A percentile compares a stretch with the other conserved stretches of the same genome.
These are phyloP conservation scores for Thalassoma bifasciatum DNA, from an alignment of 2,113 vertebrate genomes.

Conservation along the genomic window DNA sequence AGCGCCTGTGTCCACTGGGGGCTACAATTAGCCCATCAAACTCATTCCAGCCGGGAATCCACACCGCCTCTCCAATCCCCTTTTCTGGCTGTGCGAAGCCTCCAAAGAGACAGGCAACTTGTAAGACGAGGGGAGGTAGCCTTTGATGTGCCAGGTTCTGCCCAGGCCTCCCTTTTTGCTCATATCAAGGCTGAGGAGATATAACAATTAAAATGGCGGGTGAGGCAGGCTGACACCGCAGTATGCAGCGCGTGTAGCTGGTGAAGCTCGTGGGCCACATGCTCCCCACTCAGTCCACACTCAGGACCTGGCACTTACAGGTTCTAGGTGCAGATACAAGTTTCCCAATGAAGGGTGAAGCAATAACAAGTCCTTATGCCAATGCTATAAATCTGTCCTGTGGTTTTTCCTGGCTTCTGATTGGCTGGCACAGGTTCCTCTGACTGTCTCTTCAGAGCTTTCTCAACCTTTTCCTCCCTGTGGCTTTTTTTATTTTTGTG, in stretches of 20 bases:
- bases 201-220: slow-evolving; percentile 81
- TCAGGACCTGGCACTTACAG: slow-evolving; percentile 24
- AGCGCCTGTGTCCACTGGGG: slow-evolving; percentile 83
- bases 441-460: slow-evolving; percentile 49
- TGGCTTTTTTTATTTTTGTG: slow-evolving; percentile 6
- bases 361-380: slow-evolving; percentile 37
- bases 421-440: slow-evolving; percentile 41
- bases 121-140: slow-evolving; percentile 80
- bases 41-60: slow-evolving; percentile 79
- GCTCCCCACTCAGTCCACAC: not conserved
- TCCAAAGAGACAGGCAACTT: slow-evolving; percentile 83
- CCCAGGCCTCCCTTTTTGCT: slow-evolving; percentile 78
- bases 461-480: slow-evolving; percentile 45
- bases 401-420: slow-evolving; percentile 37
- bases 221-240: slow-evolving; percentile 48
- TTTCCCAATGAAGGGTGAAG: slow-evolving; percentile 15
- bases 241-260: slow-evolving; percentile 7
- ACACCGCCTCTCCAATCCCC: slow-evolving; percentile 67
- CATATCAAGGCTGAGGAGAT: slow-evolving; percentile 79
- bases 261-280: slow-evolving; percentile 20
- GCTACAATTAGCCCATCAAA: slow-evolving; percentile 87
- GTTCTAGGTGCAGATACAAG: slow-evolving; percentile 17
- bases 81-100: slow-evolving; percentile 73
- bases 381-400: slow-evolving; percentile 52
- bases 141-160: slow-evolving; percentile 83